Evolutionary conservation across 2,888 invertebrate genomes (phyloP).

Genomic region (Eilema sororculum): DNA sequence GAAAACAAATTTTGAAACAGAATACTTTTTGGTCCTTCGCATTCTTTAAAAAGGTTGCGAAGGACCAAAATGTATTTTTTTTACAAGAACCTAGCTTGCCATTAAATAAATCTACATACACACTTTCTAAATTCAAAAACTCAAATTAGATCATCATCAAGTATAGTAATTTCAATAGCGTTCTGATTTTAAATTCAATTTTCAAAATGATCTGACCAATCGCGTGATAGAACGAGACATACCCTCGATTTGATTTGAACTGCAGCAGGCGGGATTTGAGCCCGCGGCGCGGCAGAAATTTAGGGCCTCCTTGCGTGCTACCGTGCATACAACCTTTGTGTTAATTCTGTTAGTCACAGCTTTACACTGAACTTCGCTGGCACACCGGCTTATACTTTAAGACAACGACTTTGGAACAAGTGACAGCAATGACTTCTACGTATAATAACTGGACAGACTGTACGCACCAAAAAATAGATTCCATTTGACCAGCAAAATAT

Average conservation of each 20-base stretch:
- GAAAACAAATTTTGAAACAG: not conserved
- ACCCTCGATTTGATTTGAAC: slow-evolving; percentile 96
- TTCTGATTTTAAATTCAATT: slow-evolving; percentile 12
- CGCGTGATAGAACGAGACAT: slow-evolving; percentile 83
- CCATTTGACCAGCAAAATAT: no score
- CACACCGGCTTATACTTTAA: slow-evolving; percentile 17
- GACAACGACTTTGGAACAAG: slow-evolving; percentile 26
- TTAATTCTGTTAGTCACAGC: slow-evolving; percentile 57
- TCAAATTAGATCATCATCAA: not conserved
- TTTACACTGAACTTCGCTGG: slow-evolving; percentile 21
- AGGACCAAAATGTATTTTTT: not conserved
- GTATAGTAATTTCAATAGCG: not conserved
- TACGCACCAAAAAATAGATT: no score
- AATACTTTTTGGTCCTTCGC: not conserved
- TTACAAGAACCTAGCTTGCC: not conserved
- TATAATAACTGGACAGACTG: not conserved
- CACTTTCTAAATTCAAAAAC: slow-evolving; percentile 8
- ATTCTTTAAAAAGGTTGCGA: not conserved
- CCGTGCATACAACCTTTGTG: slow-evolving; percentile 62
- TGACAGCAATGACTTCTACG: slow-evolving; percentile 1
- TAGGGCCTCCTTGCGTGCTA: slow-evolving; percentile 92
- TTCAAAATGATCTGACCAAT: slow-evolving; percentile 74
- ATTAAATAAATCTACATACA: not conserved
- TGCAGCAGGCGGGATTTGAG: slow-evolving; percentile 96
- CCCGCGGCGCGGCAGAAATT: slow-evolving; percentile 95